These are phyloP conservation scores for Podarcis muralis DNA, from an alignment of 2,113 vertebrate species.

Conservation along the genomic window DNA sequence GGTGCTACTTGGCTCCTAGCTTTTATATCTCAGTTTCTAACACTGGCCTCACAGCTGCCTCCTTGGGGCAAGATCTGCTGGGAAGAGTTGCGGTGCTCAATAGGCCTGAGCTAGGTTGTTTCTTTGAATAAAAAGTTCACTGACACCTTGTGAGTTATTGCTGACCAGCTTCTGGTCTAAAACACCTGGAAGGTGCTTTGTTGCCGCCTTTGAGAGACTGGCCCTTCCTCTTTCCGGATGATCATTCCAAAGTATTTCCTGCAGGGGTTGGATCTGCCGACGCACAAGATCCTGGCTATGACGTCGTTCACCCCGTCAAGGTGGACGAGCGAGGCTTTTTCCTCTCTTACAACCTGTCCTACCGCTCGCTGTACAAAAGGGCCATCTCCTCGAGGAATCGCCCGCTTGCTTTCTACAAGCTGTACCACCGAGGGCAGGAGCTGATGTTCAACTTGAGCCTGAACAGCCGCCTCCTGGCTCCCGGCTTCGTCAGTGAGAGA, in stretches of 20 bases:
- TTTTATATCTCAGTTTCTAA: too few species aligned
- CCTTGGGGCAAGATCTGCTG: too few species aligned
- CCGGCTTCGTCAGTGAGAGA: slow-evolving; percentile 86
- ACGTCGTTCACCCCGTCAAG: slow-evolving; percentile 88
- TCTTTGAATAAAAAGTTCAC: too few species aligned
- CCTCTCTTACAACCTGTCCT: slow-evolving; percentile 88
- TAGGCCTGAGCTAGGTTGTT: too few species aligned
- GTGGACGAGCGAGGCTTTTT: slow-evolving; percentile 88
- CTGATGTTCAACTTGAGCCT: slow-evolving; percentile 89
- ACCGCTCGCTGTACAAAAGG: slow-evolving; percentile 80
- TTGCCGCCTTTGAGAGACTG: too few species aligned
- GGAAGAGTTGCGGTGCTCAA: too few species aligned
- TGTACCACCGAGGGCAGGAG: slow-evolving; percentile 76
- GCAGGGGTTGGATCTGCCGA: not conserved
- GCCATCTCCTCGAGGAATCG: slow-evolving; percentile 60
- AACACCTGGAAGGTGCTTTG: too few species aligned
- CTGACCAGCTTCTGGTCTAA: too few species aligned
- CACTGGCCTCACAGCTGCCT: too few species aligned
- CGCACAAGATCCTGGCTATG: slow-evolving; percentile 40
- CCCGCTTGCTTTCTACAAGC: slow-evolving; percentile 78
- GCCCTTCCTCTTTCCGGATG: not conserved
- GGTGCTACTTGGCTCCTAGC: too few species aligned
- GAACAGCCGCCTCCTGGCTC: slow-evolving; percentile 85
- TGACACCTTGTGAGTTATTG: too few species aligned
- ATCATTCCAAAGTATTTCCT: not conserved